Evolutionary conservation across 2,113 vertebrate genomes (phyloP).

Genomic region (Catharus fuscescens): DNA sequence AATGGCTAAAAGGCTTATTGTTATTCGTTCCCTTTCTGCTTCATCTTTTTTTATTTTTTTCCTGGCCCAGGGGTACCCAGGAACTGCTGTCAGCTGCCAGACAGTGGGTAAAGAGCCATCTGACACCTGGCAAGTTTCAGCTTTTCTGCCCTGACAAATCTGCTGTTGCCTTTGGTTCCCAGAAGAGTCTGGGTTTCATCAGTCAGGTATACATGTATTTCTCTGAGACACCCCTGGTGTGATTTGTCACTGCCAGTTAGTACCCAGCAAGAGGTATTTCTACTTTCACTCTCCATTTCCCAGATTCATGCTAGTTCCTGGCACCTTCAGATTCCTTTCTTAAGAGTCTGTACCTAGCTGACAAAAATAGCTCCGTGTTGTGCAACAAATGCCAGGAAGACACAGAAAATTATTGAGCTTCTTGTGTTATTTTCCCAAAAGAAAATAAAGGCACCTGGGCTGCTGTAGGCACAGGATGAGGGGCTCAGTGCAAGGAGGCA

Average conservation of each 20-base stretch:
- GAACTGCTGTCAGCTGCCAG: not conserved
- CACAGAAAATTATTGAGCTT: not conserved
- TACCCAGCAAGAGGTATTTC: not conserved
- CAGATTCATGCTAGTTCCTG: not conserved
- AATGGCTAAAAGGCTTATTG: not conserved
- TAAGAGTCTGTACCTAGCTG: not conserved
- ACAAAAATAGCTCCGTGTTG: not conserved
- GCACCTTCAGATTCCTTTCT: not conserved
- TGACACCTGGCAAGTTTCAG: not conserved
- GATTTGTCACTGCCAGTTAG: not conserved
- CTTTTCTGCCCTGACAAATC: not conserved
- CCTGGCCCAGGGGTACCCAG: not conserved
- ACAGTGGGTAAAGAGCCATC: not conserved
- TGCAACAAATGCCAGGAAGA: not conserved
- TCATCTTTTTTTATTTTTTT: not conserved
- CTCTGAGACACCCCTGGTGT: not conserved
- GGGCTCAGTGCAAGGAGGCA: not conserved
- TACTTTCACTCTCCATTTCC: not conserved
- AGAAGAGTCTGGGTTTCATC: not conserved
- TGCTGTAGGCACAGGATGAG: not conserved
- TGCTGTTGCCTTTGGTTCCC: not conserved
- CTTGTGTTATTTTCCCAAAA: not conserved
- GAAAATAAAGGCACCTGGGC: not conserved
- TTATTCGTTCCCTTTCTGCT: not conserved
- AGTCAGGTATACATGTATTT: not conserved